Evolutionary conservation across 92 coral and sea anemone genomes (phyloP), one percentile per base, ranked within the genome.

Genomic region (Actinostola sp.): DNA sequence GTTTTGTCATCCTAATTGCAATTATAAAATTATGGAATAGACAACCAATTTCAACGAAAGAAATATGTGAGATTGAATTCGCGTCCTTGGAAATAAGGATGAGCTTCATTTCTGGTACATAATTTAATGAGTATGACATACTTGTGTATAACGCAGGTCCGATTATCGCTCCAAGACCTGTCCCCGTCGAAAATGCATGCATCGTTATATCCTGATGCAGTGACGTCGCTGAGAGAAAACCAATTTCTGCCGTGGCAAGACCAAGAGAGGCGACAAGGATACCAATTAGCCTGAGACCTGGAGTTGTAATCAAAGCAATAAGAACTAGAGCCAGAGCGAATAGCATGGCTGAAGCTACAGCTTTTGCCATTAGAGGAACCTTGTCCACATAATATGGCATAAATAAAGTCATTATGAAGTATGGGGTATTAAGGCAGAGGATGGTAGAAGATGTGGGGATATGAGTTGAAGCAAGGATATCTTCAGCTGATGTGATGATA

Each of bases 71-170:
- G n/a, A n/a, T n/a, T n/a, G n/a, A n/a, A n/a, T n/a, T n/a, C n/a
- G n/a, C n/a, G n/a, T n/a, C n/a, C n/a, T n/a, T n/a, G n/a, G n/a
- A n/a, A n/a, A n/a, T n/a, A n/a, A n/a, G n/a, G n/a, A n/a, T n/a
- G n/a, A n/a, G n/a, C n/a, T n/a, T n/a, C n/a, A n/a, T n/a, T n/a
- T n/a, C n/a, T n/a, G n/a, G n/a, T n/a, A n/a, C n/a, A n/a, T 23
- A 3, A 23, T 20, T 14, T 59, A 9, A 8, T 23, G 29, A 43
- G 14, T 46, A 3, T 2, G 2, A 38, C 77, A 28, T 42, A 75
- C 81, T 70, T 33, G 81, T 75, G 49, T 75, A 75, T 31, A 75
- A 33, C 12, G 81, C 63, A 50, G 81, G 81, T 11, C 81, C 81
- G 4, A 75, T 20, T 2, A 75, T 55, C 15, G 81, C 81, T 16